Evolutionary conservation across 2,888 invertebrate genomes (phyloP).

Genomic region (Empis stercorea): DNA sequence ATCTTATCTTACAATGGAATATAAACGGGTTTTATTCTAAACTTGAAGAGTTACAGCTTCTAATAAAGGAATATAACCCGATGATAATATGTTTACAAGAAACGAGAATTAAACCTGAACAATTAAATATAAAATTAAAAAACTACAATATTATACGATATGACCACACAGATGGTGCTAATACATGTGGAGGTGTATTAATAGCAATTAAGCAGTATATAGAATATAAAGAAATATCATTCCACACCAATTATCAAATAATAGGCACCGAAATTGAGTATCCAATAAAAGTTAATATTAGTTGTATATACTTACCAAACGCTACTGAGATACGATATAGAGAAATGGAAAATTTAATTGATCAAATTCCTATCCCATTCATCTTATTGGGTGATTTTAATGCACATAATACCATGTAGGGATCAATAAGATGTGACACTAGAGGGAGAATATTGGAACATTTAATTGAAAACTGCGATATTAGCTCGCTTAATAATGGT

Average conservation of each 20-base stretch:
- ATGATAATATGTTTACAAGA: no score
- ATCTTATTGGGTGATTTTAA: conserved; percentile 7
- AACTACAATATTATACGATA: no score
- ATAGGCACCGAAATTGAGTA: not conserved
- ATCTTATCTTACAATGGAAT: no score
- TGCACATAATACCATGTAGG: conserved; percentile 3
- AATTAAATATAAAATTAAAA: no score
- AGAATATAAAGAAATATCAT: not conserved
- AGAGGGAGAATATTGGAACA: not conserved
- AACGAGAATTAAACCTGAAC: no score
- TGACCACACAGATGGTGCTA: no score
- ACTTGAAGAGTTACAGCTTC: no score
- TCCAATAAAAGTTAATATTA: not conserved
- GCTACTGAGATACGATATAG: not conserved
- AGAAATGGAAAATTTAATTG: conserved; percentile 2
- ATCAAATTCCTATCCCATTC: conserved; percentile 5
- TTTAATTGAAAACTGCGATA: not conserved
- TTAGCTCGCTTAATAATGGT: conserved; percentile 2
- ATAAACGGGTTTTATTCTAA: no score
- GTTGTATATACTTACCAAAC: conserved; percentile 1
- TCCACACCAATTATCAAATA: not conserved
- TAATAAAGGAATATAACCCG: no score
- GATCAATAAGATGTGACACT: not conserved
- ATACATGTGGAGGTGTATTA: not conserved
- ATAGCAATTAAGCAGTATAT: not conserved